These are phyloP conservation scores for Myopa testacea DNA, from an alignment of 2,888 invertebrate genomes.

Conservation along the genomic window DNA sequence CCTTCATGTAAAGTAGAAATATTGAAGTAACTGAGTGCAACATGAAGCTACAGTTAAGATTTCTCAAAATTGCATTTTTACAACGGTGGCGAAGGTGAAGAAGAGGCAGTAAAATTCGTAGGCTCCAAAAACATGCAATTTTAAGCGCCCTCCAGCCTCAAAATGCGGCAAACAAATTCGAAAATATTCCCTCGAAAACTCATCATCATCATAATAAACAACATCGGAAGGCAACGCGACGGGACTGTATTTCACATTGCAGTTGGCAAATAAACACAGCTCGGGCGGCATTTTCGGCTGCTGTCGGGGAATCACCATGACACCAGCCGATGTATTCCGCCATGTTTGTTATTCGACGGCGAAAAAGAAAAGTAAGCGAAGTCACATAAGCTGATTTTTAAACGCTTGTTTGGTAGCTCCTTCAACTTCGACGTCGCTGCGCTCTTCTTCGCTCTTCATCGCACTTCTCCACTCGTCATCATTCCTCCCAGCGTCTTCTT, in stretches of 20 bases:
- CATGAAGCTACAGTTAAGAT: background rate
- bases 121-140: background rate
- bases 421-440: background rate
- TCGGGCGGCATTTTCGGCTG: background rate
- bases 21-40: background rate
- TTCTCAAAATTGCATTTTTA: constrained; percentile 35
- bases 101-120: background rate
- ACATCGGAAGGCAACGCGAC: background rate
- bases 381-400: constrained; percentile 28
- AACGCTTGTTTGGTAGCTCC: background rate
- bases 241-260: constrained; percentile 6
- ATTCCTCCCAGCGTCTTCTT: background rate
- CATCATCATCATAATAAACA: constrained; percentile 22
- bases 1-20: too few relatives aligned
- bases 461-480: background rate
- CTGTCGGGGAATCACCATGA: constrained; percentile 21
- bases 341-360: constrained; percentile 7
- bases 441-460: background rate
- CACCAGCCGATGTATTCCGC: constrained; percentile 31
- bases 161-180: background rate
- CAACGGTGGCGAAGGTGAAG: background rate
- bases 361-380: background rate
- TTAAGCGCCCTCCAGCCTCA: background rate
- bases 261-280: constrained; percentile 31
- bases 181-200: constrained; percentile 17